phyloP scores from a whole-genome alignment of 2,888 invertebrate species.

The Anoplius nigerrimus region DNA sequence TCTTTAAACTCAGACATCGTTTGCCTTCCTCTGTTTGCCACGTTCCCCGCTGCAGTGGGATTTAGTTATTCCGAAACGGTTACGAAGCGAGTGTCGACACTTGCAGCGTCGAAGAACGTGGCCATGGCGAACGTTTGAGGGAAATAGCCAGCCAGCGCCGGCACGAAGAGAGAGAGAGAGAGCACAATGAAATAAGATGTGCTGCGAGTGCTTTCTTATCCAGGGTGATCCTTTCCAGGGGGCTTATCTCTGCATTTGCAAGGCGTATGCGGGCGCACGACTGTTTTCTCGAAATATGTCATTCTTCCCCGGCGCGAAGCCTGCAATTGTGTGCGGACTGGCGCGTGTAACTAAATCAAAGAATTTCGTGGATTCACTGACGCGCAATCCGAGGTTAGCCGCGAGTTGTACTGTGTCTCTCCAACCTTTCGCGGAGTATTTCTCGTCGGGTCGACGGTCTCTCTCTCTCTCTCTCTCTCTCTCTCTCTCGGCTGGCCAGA shows the following conservation, averaged over 20 bases:
- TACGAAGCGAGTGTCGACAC: no score
- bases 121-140: no score
- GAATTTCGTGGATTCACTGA: conserved; percentile 61
- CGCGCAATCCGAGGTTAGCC: conserved; percentile 56
- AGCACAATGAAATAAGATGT: conserved; percentile 59
- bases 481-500: background rate
- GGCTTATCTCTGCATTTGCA: conserved; percentile 58
- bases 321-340: conserved; percentile 8
- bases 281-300: conserved; percentile 7
- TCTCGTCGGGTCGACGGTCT: conserved; percentile 26
- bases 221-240: conserved; percentile 47
- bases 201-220: conserved; percentile 58
- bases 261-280: conserved; percentile 29
- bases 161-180: conserved; percentile 28
- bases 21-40: no score
- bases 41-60: no score
- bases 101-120: no score
- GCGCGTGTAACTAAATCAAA: conserved; percentile 58
- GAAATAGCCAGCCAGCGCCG: background rate
- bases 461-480: conserved; percentile 26
- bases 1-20: no score
- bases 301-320: conserved; percentile 16
- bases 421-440: conserved; percentile 53
- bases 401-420: conserved; percentile 44
- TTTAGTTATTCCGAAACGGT: no score